phyloP scores from a whole-genome alignment of 1,140 invertebrate genomes.

The Plectus sambesii region DNA sequence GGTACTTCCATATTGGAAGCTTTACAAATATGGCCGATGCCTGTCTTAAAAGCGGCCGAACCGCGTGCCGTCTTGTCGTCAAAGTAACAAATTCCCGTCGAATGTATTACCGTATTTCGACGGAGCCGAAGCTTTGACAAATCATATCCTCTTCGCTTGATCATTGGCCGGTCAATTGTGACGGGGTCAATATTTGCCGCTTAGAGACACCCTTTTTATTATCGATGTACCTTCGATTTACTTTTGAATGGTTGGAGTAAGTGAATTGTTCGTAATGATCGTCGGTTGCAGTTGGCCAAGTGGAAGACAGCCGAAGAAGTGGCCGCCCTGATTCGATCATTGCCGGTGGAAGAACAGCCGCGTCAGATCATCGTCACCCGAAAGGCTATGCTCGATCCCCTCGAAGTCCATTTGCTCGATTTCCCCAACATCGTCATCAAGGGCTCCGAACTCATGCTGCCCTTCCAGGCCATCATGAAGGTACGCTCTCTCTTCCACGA shows the following conservation, averaged over 20 bases:
- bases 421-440: conserved; percentile 99
- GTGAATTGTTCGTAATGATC: conserved; percentile 53
- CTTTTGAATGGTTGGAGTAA: neutral
- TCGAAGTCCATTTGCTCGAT: conserved; percentile 95
- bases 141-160: too few species aligned
- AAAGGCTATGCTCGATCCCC: conserved; percentile 97
- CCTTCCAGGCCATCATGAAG: conserved; percentile 97
- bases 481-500: conserved; percentile 27
- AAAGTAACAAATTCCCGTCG: too few species aligned
- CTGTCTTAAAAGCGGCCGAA: too few species aligned
- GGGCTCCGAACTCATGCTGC: conserved; percentile 91
- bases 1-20: too few species aligned
- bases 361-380: conserved; percentile 99
- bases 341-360: conserved; percentile 98
- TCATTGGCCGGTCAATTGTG: too few species aligned
- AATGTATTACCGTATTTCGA: too few species aligned
- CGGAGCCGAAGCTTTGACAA: too few species aligned
- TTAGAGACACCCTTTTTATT: too few species aligned
- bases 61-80: too few species aligned
- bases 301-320: conserved; percentile 99
- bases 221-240: neutral
- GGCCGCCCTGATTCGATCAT: conserved; percentile 89
- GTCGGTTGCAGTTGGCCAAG: conserved; percentile 66
- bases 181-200: too few species aligned
- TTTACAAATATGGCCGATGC: too few species aligned